These are phyloP conservation scores for Allolobophora icterica DNA, from an alignment of 2,888 invertebrate species.

Conservation along the genomic window DNA sequence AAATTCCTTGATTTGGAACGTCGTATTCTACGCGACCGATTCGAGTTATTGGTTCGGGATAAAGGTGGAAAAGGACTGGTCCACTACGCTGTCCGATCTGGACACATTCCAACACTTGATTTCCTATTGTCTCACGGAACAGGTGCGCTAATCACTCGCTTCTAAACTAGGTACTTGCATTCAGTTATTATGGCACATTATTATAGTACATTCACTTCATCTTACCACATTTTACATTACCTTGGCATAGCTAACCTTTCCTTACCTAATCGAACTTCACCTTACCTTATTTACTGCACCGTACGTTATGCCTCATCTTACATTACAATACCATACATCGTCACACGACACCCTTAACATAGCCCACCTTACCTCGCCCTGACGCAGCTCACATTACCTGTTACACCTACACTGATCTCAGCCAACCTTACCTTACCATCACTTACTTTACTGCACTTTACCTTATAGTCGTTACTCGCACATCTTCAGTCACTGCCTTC, in stretches of 20 bases:
- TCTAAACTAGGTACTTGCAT: neutral
- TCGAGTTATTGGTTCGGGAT: constrained; percentile 76
- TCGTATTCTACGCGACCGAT: constrained; percentile 77
- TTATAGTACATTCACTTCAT: no score
- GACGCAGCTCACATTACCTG: no score
- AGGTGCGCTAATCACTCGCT: constrained; percentile 69
- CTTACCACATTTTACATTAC: no score
- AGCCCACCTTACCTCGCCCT: no score
- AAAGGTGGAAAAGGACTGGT: constrained; percentile 78
- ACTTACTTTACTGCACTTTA: no score
- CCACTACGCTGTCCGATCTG: constrained; percentile 81
- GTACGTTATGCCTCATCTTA: no score
- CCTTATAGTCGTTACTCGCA: neutral
- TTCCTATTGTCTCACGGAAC: constrained; percentile 78
- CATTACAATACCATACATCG: no score
- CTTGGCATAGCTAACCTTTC: no score
- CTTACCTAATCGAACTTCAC: neutral
- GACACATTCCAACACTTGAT: constrained; percentile 78
- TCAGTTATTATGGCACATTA: neutral
- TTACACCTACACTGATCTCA: no score
- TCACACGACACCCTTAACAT: no score
- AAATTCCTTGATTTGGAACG: constrained; percentile 81
- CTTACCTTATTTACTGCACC: no score
- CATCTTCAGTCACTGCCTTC: neutral
- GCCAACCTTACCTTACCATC: no score